Conservation (phyloP, 2,888 invertebrate genomes). For the Onthophagus sagittarius region DNA sequence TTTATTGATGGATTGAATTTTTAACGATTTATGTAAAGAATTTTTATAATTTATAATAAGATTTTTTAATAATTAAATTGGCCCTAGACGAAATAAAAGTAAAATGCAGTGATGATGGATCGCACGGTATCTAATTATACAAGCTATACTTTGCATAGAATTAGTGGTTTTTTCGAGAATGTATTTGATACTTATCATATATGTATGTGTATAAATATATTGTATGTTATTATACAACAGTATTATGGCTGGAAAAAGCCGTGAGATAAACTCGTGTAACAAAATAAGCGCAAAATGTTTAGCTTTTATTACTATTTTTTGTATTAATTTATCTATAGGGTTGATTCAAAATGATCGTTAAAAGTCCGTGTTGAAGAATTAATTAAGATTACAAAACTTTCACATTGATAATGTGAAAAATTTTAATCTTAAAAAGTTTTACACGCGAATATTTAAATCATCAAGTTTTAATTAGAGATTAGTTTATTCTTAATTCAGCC, state of each 20-base stretch:
- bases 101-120: conserved; percentile 26
- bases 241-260: background rate
- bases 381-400: too few species aligned
- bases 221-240: background rate
- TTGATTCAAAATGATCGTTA: too few species aligned
- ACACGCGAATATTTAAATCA: too few species aligned
- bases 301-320: background rate
- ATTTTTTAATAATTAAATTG: conserved; percentile 26
- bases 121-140: conserved; percentile 49
- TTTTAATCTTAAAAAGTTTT: too few species aligned
- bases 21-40: background rate
- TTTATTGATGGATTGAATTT: conserved; percentile 22
- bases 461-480: background rate
- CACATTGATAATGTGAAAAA: too few species aligned
- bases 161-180: conserved; percentile 79
- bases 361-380: too few species aligned
- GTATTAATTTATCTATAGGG: background rate
- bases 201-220: conserved; percentile 12
- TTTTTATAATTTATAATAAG: background rate
- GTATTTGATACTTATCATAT: conserved; percentile 17
- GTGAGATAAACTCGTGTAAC: background rate
- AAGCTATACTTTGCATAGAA: conserved; percentile 92
- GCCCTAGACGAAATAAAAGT: conserved; percentile 21
- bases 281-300: background rate
- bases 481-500: background rate